Conservation (phyloP, 2,797 vertebrate species). For the Poecile montanus region DNA sequence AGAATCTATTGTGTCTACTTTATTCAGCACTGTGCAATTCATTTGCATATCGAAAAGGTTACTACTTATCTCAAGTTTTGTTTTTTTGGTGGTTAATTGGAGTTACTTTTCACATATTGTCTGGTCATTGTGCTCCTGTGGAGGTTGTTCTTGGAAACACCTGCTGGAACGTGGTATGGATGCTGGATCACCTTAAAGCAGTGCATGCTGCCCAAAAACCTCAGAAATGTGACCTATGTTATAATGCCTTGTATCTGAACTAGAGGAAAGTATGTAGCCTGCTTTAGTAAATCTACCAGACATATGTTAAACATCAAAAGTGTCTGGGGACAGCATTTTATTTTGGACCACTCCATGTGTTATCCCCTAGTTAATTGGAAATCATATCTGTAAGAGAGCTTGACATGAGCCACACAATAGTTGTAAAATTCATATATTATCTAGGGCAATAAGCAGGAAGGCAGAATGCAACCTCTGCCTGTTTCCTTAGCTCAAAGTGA, state of each 20-base stretch:
- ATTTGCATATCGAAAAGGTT: neutral
- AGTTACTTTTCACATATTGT: neutral
- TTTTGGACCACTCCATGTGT: neutral
- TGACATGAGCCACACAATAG: fast-evolving
- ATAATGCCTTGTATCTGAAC: neutral
- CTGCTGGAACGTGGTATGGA: fast-evolving
- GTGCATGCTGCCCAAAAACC: neutral
- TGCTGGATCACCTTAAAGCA: neutral
- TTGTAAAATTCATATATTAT: neutral
- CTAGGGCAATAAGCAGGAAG: neutral
- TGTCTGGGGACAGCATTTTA: neutral
- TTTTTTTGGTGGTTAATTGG: neutral
- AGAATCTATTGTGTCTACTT: neutral
- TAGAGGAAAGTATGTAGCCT: neutral
- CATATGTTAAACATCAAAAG: conserved; percentile 6
- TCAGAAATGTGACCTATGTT: neutral
- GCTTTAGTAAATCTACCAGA: neutral
- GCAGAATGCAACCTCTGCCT: neutral
- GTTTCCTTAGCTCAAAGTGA: neutral
- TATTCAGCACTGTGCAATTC: neutral
- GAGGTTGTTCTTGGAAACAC: neutral
- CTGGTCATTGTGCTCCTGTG: neutral
- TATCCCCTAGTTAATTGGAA: neutral
- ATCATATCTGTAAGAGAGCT: neutral
- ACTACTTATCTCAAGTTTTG: neutral